Evolutionary conservation across 2,888 invertebrate genomes (phyloP).

Genomic region (Pristionchus arcanus): DNA sequence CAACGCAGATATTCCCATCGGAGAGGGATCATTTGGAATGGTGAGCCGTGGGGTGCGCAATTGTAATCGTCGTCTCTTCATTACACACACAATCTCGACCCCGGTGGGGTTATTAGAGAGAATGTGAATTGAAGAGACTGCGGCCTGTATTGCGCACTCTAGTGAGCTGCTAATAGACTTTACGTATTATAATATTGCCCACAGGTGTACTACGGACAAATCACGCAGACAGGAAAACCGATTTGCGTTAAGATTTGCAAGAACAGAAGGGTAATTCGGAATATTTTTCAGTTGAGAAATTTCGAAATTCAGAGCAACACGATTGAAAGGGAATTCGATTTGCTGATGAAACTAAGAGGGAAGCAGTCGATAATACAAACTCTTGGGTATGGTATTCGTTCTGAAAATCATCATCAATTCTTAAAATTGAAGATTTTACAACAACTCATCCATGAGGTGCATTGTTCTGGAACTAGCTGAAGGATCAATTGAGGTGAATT

Average conservation of each 20-base stretch:
- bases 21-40: not conserved
- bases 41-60: no score
- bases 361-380: not conserved
- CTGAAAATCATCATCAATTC: not conserved
- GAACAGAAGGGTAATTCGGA: not conserved
- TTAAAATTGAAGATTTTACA: not conserved
- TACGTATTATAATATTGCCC: not conserved
- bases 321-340: slow-evolving; percentile 5
- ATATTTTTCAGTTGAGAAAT: not conserved
- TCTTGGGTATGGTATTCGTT: not conserved
- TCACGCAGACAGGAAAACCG: not conserved
- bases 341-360: not conserved
- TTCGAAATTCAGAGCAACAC: not conserved
- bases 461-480: not conserved
- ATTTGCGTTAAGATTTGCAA: slow-evolving; percentile 21
- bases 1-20: not conserved
- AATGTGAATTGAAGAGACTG: no score
- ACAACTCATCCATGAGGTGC: not conserved
- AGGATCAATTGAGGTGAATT: not conserved
- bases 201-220: not conserved
- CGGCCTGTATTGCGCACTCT: no score
- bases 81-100: not conserved
- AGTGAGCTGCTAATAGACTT: not conserved
- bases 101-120: no score
- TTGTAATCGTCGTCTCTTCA: no score